phyloP scores from a whole-genome alignment of 2,888 invertebrate genomes.

The Mesochorus sp. region DNA sequence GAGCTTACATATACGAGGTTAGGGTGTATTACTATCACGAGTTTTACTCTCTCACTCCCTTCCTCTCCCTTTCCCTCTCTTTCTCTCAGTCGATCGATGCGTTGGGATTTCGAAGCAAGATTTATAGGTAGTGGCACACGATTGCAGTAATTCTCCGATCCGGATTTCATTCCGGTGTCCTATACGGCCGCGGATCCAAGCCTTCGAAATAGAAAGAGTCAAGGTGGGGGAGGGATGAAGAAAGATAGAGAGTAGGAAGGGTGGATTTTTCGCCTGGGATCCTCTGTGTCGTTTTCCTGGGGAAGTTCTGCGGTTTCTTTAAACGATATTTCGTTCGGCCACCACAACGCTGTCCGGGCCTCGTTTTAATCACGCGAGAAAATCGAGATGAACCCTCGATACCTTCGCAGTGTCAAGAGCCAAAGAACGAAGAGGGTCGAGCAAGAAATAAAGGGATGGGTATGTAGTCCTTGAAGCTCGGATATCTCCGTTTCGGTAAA shows the following conservation, averaged over 20 bases:
- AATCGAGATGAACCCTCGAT: constrained; percentile 53
- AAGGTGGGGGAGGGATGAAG: not conserved
- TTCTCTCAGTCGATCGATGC: constrained; percentile 59
- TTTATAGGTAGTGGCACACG: constrained; percentile 61
- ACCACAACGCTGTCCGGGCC: constrained; percentile 37
- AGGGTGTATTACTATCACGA: constrained; percentile 49
- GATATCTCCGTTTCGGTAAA: too few relatives aligned
- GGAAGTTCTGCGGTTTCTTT: constrained; percentile 31
- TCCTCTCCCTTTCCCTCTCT: too few relatives aligned
- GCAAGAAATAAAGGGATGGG: constrained; percentile 25
- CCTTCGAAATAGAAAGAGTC: constrained; percentile 13
- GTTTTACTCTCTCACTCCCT: too few relatives aligned
- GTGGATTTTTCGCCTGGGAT: constrained; percentile 49
- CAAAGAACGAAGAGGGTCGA: too few relatives aligned
- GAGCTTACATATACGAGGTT: constrained; percentile 12
- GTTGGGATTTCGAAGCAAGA: constrained; percentile 49
- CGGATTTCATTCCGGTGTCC: constrained; percentile 62
- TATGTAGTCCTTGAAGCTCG: too few relatives aligned
- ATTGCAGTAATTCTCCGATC: constrained; percentile 64
- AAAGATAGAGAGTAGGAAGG: constrained; percentile 1
- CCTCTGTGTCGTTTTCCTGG: constrained; percentile 1
- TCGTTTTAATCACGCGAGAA: constrained; percentile 63
- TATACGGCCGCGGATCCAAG: constrained; percentile 26
- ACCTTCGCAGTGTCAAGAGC: too few relatives aligned
- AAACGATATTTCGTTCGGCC: constrained; percentile 52